phyloP scores from a whole-genome alignment of 2,113 vertebrate species.

The Myotis brandtii region DNA sequence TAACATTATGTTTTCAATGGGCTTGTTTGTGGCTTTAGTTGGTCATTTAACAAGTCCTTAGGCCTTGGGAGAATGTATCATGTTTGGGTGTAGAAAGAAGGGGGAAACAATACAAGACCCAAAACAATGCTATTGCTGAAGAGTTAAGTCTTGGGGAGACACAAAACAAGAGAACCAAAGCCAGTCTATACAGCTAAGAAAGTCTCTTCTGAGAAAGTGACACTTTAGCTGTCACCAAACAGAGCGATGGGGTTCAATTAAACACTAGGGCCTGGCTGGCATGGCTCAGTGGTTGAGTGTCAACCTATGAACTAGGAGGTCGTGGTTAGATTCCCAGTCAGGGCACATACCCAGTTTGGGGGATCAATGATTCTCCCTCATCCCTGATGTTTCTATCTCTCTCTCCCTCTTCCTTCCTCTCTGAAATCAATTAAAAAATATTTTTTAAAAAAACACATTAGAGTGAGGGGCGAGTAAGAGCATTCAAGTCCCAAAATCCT shows the following conservation, averaged over 20 bases:
- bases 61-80: background rate
- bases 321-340: too few species aligned
- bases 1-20: background rate
- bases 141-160: background rate
- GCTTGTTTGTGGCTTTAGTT: background rate
- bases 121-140: background rate
- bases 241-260: conserved; percentile 62
- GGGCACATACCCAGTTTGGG: too few species aligned
- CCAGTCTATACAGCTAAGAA: background rate
- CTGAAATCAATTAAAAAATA: too few species aligned
- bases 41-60: background rate
- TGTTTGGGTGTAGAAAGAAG: background rate
- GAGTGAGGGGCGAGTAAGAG: background rate
- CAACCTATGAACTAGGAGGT: too few species aligned
- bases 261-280: background rate
- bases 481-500: conserved; percentile 47
- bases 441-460: background rate
- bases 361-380: too few species aligned
- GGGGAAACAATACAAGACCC: background rate
- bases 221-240: conserved; percentile 14
- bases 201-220: background rate
- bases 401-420: too few species aligned
- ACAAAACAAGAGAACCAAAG: background rate
- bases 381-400: too few species aligned
- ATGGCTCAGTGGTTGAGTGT: too few species aligned